Conservation (phyloP, 1,140 invertebrate species). For the Atta texana region DNA sequence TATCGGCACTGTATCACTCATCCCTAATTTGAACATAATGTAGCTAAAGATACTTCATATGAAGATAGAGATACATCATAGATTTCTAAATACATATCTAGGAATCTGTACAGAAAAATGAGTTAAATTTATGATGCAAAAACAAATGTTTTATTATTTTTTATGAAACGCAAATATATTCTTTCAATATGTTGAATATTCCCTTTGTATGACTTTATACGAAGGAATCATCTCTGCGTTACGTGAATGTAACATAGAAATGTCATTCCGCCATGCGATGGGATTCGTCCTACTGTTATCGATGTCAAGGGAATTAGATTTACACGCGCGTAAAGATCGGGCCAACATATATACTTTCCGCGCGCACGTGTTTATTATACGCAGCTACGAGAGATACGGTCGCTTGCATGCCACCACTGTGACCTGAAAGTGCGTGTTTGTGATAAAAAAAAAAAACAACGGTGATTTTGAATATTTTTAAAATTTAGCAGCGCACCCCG, state of each 20-base stretch:
- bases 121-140: not conserved
- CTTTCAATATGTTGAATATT: not conserved
- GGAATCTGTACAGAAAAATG: not conserved
- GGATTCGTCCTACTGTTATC: slow-evolving; percentile 56
- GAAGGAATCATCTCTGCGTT: not conserved
- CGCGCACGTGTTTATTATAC: slow-evolving; percentile 52
- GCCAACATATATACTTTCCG: slow-evolving; percentile 48
- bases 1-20: too few relatives aligned
- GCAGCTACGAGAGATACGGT: slow-evolving; percentile 59
- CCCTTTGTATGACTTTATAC: too few relatives aligned
- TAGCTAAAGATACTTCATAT: not conserved
- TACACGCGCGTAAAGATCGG: slow-evolving; percentile 63
- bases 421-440: slow-evolving; percentile 8
- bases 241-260: slow-evolving; percentile 8
- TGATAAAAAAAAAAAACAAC: not conserved
- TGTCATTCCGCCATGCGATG: slow-evolving; percentile 21
- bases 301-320: slow-evolving; percentile 65
- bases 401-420: slow-evolving; percentile 28
- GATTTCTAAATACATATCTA: not conserved
- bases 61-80: not conserved
- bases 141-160: not conserved
- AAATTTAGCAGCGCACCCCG: slow-evolving; percentile 8
- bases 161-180: not conserved
- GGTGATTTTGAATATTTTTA: slow-evolving; percentile 32
- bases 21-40: not conserved